These are phyloP conservation scores for Dryococelus australis DNA, from an alignment of 2,888 invertebrate species.

Conservation along the genomic window DNA sequence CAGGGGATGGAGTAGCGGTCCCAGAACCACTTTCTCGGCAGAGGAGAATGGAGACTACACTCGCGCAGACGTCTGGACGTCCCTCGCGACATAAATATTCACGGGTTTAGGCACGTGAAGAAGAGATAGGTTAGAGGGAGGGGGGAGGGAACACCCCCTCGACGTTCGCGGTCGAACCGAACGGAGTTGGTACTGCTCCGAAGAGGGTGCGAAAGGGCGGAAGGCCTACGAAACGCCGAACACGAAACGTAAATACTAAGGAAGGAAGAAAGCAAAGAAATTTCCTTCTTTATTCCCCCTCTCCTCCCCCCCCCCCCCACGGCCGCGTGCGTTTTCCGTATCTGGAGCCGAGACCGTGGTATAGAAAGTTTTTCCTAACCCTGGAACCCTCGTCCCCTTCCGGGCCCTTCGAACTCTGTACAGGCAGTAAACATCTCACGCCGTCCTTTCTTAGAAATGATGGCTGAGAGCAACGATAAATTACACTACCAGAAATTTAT, in stretches of 20 bases:
- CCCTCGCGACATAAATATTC: conserved; percentile 11
- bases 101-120: neutral
- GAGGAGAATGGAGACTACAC: neutral
- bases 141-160: no score
- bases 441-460: neutral
- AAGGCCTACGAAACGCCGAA: neutral
- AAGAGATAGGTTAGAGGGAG: no score
- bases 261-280: neutral
- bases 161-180: neutral
- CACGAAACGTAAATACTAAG: neutral
- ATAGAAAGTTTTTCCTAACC: neutral
- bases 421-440: conserved; percentile 3
- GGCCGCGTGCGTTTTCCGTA: neutral
- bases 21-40: neutral
- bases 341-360: neutral
- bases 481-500: neutral
- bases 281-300: neutral
- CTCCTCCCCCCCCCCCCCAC: no score
- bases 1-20: neutral
- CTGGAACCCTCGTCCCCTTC: neutral
- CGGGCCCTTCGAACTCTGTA: neutral
- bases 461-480: neutral
- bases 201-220: conserved; percentile 3
- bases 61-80: neutral
- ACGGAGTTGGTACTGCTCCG: neutral